Evolutionary conservation across 2,797 vertebrate genomes (phyloP), one percentile per base, ranked within the genome.

Genomic region (Etheostoma perlongum): DNA sequence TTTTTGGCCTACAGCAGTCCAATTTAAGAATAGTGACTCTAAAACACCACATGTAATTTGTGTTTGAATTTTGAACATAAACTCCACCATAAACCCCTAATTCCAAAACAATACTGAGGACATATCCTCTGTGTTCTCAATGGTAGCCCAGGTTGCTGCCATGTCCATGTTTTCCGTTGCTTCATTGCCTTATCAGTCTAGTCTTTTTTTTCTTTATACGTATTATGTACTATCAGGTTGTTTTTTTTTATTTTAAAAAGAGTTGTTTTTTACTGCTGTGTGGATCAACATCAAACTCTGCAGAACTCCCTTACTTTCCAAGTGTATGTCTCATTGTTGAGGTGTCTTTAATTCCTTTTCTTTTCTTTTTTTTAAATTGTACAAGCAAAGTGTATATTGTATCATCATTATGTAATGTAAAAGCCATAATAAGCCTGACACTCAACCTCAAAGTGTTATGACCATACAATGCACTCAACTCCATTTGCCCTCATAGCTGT

Each of bases 401-500:
- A 44, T 78, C 19, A 48, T 63, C 46, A 44, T 81, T 58, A 59
- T 59, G 47, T 46, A 18, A 70, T 46, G 58, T 83, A 53, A 85
- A 82, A 61, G 59, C 54, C 59, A 23, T 21, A 44, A 61, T 21
- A 19, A 68, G 46, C 36, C 13, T 49, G 19, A 58, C 49, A 55
- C 19, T 66, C 46, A n/a, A 5, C 30, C 30, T 30, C 30, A 30
- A 30, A 30, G 54, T 83, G 91, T 89, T 82, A 85, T 83, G 51
- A 65, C 69, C 59, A 47, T 21, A 48, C 84, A 82, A 81, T 86
- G 84, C 81, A 82, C 76, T 92, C 65, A 64, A 59, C 72, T 88
- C 83, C 76, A 79, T 93, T 92, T 91, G 68, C 69, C 70, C 57
- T 88, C 54, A 53, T 63, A 72, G 67, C 57, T 93, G 88, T 92